These are phyloP conservation scores for Nipponacmea schrenckii DNA, from an alignment of 2,888 invertebrate genomes.

Conservation along the genomic window DNA sequence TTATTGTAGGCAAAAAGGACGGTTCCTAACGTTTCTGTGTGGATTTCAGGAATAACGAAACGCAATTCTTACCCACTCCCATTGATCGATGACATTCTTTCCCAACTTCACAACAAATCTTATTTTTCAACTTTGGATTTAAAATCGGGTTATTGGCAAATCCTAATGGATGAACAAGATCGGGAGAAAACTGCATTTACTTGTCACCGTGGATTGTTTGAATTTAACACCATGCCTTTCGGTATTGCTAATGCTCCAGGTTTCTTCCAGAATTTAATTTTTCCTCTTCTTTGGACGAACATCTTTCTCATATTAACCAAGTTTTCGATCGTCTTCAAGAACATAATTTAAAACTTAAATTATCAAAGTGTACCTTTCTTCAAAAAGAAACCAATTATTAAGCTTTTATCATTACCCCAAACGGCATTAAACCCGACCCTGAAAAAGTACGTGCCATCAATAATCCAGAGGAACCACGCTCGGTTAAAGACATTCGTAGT, in stretches of 20 bases:
- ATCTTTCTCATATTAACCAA: background rate
- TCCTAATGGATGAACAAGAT: slow-evolving; percentile 13
- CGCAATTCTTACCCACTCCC: background rate
- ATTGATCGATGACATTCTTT: background rate
- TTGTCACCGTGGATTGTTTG: slow-evolving; percentile 13
- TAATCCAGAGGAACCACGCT: background rate
- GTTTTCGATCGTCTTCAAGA: slow-evolving; percentile 1
- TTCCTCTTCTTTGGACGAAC: background rate
- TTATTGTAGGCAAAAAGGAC: background rate
- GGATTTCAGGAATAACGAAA: slow-evolving; percentile 5
- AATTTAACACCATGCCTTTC: slow-evolving; percentile 19
- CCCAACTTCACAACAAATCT: background rate
- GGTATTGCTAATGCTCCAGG: slow-evolving; percentile 11
- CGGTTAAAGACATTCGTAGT: background rate
- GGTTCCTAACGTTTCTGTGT: slow-evolving; percentile 2
- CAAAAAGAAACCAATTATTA: slow-evolving; percentile 3
- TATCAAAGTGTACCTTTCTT: slow-evolving; percentile 8
- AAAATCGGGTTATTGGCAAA: slow-evolving; percentile 16
- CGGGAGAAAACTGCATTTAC: slow-evolving; percentile 16
- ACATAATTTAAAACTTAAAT: slow-evolving; percentile 6
- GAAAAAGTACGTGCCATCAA: background rate
- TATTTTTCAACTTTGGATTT: slow-evolving; percentile 13
- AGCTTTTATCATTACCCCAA: background rate
- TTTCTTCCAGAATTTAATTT: slow-evolving; percentile 13
- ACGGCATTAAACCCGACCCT: slow-evolving; percentile 4